Evolutionary conservation across 2,797 vertebrate species (phyloP), one percentile per base, ranked within the genome.

Genomic region (Molossus alvarezi): DNA sequence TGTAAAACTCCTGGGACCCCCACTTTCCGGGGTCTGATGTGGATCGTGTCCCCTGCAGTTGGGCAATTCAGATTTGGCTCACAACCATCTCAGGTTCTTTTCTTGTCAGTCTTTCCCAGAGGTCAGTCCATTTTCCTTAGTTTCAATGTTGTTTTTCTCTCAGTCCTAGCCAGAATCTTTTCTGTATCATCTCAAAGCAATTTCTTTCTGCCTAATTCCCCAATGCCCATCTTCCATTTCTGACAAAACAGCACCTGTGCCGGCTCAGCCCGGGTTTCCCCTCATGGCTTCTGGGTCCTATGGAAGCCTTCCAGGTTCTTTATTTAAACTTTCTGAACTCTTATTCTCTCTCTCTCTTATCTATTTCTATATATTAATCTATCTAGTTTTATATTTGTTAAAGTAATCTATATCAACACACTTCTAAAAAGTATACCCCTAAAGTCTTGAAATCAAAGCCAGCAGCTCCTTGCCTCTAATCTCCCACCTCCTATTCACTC

Each of bases 111-210:
- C 23, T 76, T n/a, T 91, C 23, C 33, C 48, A 69, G 20, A 58
- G 82, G 58, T 85, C 67, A 88, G 83, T 51, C 25, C 41, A 41
- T 79, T 82, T 90, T 58, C 53, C 25, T 88, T 73, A 77, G 55
- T 88, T 72, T 29, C 58, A 83, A 25, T 88, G 37, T 79, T 64
- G 29, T 75, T 84, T 96, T 85, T 77, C 77, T 90, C n/a, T 92
- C 53, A 69, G 57, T 71, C 33, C 20, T 60, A 90, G 45, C 53
- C 53, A 92, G 67, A 96, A 9, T 95, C 4, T 79, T 95, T 60
- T 53, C 65, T 93, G 21, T 2, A 41, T 64, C 55, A 83, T 86
- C 87, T 82, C 85, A 82, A 94, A 86, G 48, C 10, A 82, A 10
- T 94, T 92, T 71, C 60, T 92, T 88, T 88, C 76, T 73, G 14